Evolutionary conservation across 2,797 vertebrate species (phyloP).

Genomic region (Gambelia wislizenii): DNA sequence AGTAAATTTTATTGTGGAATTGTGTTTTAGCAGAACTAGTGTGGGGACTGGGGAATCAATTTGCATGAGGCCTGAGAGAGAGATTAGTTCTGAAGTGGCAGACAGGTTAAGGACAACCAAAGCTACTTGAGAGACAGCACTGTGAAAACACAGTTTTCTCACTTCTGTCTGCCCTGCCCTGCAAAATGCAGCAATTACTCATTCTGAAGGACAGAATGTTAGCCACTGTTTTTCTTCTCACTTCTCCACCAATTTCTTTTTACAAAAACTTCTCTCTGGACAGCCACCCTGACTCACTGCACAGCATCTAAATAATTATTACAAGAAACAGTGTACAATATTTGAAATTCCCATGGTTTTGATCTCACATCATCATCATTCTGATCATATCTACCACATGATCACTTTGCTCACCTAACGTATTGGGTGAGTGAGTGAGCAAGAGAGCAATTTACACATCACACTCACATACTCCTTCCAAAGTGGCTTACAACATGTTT

Average conservation of each 20-base stretch:
- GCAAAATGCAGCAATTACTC: constrained; percentile 36
- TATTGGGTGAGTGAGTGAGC: too few relatives aligned
- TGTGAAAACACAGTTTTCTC: constrained; percentile 5
- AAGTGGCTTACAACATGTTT: too few relatives aligned
- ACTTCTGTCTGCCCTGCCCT: neutral
- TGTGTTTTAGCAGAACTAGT: neutral
- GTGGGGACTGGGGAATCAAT: neutral
- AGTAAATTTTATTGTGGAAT: neutral
- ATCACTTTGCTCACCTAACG: neutral
- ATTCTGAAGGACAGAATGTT: constrained; percentile 28
- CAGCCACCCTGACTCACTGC: neutral
- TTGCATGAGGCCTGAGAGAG: neutral
- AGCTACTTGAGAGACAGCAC: constrained; percentile 5
- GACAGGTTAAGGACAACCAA: constrained; percentile 19
- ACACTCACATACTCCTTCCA: neutral
- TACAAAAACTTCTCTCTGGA: neutral
- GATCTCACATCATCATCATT: neutral
- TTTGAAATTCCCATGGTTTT: neutral
- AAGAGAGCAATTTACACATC: neutral
- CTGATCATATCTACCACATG: neutral
- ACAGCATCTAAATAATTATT: neutral
- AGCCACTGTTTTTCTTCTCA: constrained; percentile 15
- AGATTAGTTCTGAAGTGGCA: constrained; percentile 21
- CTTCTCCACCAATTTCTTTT: neutral
- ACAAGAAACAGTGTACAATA: neutral